A percentile compares a stretch with the other conserved stretches of the same genome.
Evolutionary conservation across 2,113 vertebrate species (phyloP).

Genomic region (Synchiropus splendidus): DNA sequence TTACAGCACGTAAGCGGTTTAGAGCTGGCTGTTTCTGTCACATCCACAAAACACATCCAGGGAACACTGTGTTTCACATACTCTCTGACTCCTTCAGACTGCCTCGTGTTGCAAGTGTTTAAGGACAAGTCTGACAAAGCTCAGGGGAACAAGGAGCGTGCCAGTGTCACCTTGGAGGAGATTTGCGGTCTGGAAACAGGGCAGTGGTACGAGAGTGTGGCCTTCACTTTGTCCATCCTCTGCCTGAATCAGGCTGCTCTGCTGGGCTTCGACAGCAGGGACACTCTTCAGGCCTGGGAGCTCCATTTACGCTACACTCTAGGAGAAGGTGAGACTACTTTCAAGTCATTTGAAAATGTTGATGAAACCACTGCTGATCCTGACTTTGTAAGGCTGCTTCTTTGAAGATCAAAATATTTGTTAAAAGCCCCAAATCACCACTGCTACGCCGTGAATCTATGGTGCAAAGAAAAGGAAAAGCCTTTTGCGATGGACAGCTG

Average conservation of each 20-base stretch:
- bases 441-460: no score
- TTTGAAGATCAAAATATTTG: no score
- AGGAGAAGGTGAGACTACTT: slow-evolving; percentile 76
- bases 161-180: slow-evolving; percentile 81
- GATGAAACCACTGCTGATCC: no score
- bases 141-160: slow-evolving; percentile 75
- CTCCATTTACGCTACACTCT: slow-evolving; percentile 78
- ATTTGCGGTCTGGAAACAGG: slow-evolving; percentile 88
- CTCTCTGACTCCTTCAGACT: slow-evolving; percentile 67
- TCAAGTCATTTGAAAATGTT: no score
- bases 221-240: slow-evolving; percentile 77
- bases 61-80: neutral
- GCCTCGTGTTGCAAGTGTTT: slow-evolving; percentile 82
- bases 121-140: slow-evolving; percentile 79
- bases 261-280: slow-evolving; percentile 87
- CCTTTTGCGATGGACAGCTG: no score
- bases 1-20: no score
- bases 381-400: no score
- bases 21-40: no score
- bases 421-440: no score
- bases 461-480: no score
- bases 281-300: slow-evolving; percentile 86
- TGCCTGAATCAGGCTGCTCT: slow-evolving; percentile 80
- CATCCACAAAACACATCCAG: no score
- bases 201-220: slow-evolving; percentile 76